Base-by-base conservation (phyloP, 2,113 vertebrate species). In the Hiodon alosoides region DNA sequence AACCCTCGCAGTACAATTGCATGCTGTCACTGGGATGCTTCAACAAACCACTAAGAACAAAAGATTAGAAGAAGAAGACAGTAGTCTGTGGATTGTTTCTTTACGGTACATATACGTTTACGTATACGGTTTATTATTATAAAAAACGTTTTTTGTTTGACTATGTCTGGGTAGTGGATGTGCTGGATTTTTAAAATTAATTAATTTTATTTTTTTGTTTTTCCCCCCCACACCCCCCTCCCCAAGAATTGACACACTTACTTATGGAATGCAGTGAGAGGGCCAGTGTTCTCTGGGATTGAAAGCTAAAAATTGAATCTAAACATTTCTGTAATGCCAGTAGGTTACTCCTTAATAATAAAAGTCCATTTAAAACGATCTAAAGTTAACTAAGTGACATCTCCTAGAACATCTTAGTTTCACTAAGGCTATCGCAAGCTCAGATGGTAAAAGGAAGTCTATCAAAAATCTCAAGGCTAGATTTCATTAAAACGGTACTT, bases 241-340 rank as follows among this genome's bases (percentile, higher is more conserved):
- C 57, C 46, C n/a, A 31, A 71, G 69, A 50, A 55, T 17, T 73
- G 64, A 66, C 47, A 31, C 31, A 31, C 31, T 31, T 31, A 31
- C 31, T 31, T 48, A 48, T 73, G 60, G 51, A 65, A 47, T 53
- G 16, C 51, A 54, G n/a, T 65, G 11, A 65, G 50, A 16, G 72
- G 72, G 73, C 53, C 64, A 74, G 54, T 67, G 73, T 67, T 74
- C 64, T 74, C 53, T 67, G 73, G 73, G 53, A 74, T 54, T 50
- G 17, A 65, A 50, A 53, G 54, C 69, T 10, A 17, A 10, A 58
- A 8, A 57, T 59, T 59, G 31, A 31, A 31, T 5, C 3, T 59
- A 59, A 59, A 59, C 9, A 59, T 6, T 11, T 11, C 3, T 6
- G 7, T 11, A 59, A 59, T 14, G 9, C 14, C 58, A 11, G 14